These are phyloP conservation scores for Cololabis saira DNA, from an alignment of 2,113 vertebrate species.

Conservation along the genomic window DNA sequence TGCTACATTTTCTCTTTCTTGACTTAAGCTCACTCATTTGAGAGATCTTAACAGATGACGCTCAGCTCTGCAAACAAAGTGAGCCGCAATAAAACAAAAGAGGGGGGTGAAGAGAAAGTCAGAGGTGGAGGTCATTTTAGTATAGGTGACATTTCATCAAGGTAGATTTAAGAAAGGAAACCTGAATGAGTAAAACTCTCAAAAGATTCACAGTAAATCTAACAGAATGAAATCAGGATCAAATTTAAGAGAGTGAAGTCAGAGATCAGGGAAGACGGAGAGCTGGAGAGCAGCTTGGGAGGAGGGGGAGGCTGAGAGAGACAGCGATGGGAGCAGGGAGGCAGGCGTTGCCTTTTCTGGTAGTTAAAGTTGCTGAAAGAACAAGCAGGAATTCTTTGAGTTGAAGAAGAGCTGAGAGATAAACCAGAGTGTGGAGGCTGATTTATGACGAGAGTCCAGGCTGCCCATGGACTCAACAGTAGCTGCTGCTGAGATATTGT, in stretches of 20 bases:
- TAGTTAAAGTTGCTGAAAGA: conserved; percentile 70
- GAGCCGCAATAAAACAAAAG: too few relatives aligned
- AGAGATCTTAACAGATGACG: too few relatives aligned
- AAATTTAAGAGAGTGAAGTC: conserved; percentile 50
- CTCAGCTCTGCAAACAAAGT: too few relatives aligned
- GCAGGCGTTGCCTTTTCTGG: conserved; percentile 84
- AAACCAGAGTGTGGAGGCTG: conserved; percentile 73
- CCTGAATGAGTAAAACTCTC: background rate
- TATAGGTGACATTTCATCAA: too few relatives aligned
- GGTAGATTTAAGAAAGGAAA: too few relatives aligned
- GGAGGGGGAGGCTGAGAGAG: conserved; percentile 55
- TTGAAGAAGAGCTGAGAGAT: conserved; percentile 63
- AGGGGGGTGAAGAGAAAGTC: too few relatives aligned
- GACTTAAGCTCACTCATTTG: too few relatives aligned
- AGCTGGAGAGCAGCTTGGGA: conserved; percentile 69
- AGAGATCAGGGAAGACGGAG: conserved; percentile 74
- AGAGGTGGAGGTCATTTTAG: too few relatives aligned
- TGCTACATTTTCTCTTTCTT: too few relatives aligned
- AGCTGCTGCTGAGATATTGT: conserved; percentile 67
- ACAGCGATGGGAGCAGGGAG: conserved; percentile 45
- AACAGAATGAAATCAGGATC: background rate
- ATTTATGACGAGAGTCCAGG: conserved; percentile 39
- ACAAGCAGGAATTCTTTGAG: conserved; percentile 69
- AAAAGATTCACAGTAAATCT: too few relatives aligned
- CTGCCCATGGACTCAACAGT: conserved; percentile 60